phyloP scores from a whole-genome alignment of 2,797 vertebrate species.

The Tenualosa ilisha region DNA sequence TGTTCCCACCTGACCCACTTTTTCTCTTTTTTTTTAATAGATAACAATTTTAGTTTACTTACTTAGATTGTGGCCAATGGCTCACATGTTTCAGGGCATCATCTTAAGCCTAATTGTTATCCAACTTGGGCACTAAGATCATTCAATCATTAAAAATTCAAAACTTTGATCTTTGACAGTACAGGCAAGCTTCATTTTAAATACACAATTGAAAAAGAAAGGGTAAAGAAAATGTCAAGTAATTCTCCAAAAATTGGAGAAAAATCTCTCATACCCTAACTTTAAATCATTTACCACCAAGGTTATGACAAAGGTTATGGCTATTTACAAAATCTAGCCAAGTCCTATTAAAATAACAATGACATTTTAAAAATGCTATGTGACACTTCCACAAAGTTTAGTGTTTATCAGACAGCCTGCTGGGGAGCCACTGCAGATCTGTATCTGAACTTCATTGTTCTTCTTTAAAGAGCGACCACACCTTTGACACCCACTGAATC shows the following conservation, averaged over 20 bases:
- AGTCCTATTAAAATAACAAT: background rate
- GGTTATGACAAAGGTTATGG: background rate
- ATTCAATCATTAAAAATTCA: background rate
- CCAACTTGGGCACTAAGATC: background rate
- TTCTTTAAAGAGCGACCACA: background rate
- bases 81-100: background rate
- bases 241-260: no score
- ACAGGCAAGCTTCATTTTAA: no score
- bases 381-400: background rate
- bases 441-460: background rate
- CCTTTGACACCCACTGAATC: background rate
- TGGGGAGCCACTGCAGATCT: background rate
- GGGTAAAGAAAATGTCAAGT: no score
- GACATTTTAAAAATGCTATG: background rate
- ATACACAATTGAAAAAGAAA: no score
- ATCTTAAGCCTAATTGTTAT: background rate
- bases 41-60: background rate
- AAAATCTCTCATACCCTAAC: no score
- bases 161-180: background rate
- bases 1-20: background rate
- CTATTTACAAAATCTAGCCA: background rate
- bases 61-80: background rate
- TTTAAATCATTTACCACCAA: no score
- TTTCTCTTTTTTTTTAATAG: background rate
- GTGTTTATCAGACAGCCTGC: background rate